Evolutionary conservation across 1,140 invertebrate genomes (phyloP), one percentile per base, ranked within the genome.

Genomic region (Anagrus nilaparvatae): DNA sequence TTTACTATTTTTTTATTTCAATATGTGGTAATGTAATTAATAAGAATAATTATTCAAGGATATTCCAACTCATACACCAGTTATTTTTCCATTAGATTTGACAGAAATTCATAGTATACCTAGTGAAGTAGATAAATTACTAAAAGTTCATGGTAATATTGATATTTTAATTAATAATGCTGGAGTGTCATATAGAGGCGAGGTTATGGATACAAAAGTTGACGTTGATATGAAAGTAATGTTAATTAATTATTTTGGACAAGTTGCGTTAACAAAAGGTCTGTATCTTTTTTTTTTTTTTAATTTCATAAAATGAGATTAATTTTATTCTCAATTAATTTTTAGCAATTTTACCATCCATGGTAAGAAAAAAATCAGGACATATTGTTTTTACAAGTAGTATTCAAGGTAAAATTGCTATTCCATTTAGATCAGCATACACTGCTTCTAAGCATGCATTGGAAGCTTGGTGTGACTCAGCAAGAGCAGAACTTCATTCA

Each of bases 131-230:
- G 56, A 72, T 41, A 78, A 81, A 52, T 76, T 83, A 20, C 49
- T 87, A 49, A 64, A 69, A 13, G 69, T 76, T 27, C 80, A 83
- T 69, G 84, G 80, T 7, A 65, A 74, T 43, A 77, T 96, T 44
- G 91, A 97, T 70, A 83, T 96, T 55, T 63, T 97, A 3, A 78
- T 97, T 14, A 95, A 96, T 60, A 96, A 96, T 77, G 91, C 84
- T 34, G 93, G 93, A 1, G 75, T 93, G 35, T 87, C 85, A 32
- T 80, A 84, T 49, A 68, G 94, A 55, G 90, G 90, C 6, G 72
- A 76, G 51, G 79, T 86, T 38, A 46, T 78, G 14, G 70, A 82
- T 31, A 95, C 92, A 3, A 69, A 77, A 28, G 57, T 91, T n/a
- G 80, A 87, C 58, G 87, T 97, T 20, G 82, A 94, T 67, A 72